These are phyloP conservation scores for Drosophila pseudoobscura DNA, from an alignment of 1,140 invertebrate species.

Conservation along the genomic window DNA sequence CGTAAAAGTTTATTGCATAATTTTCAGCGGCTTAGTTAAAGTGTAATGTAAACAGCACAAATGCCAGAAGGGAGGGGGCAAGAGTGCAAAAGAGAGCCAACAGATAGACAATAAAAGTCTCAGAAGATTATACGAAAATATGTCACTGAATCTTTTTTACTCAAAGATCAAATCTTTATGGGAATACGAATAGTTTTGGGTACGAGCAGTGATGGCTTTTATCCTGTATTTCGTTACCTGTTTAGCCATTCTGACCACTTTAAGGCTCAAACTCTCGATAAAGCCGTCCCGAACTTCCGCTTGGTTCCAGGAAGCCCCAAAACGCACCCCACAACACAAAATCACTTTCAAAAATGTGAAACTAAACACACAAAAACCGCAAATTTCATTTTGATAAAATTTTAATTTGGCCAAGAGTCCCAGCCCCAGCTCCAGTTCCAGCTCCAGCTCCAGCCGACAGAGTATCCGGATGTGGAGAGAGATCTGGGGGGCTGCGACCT, in stretches of 20 bases:
- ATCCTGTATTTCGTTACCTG: background rate
- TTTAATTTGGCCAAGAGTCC: constrained; percentile 71
- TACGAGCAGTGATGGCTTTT: background rate
- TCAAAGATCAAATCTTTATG: background rate
- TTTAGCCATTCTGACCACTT: background rate
- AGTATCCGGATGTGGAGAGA: background rate
- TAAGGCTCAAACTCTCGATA: background rate
- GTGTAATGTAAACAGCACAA: constrained; percentile 76
- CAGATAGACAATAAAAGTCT: constrained; percentile 63
- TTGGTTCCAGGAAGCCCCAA: constrained; percentile 1
- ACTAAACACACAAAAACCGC: constrained; percentile 75
- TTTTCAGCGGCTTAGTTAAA: constrained; percentile 73
- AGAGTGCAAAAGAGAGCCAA: constrained; percentile 11
- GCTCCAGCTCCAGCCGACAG: constrained; percentile 14
- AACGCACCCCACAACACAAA: constrained; percentile 30
- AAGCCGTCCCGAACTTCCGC: constrained; percentile 2
- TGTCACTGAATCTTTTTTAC: constrained; percentile 58
- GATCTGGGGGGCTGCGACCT: constrained; percentile 50
- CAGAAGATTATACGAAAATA: constrained; percentile 75
- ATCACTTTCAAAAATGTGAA: constrained; percentile 71
- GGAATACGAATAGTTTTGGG: constrained; percentile 2
- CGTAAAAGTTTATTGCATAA: constrained; percentile 79
- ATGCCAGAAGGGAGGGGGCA: constrained; percentile 7
- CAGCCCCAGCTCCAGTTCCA: constrained; percentile 7
- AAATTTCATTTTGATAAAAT: constrained; percentile 80